Evolutionary conservation across 2,797 vertebrate species (phyloP), one percentile per base, ranked within the genome.

Genomic region (Sitta carolinensis): DNA sequence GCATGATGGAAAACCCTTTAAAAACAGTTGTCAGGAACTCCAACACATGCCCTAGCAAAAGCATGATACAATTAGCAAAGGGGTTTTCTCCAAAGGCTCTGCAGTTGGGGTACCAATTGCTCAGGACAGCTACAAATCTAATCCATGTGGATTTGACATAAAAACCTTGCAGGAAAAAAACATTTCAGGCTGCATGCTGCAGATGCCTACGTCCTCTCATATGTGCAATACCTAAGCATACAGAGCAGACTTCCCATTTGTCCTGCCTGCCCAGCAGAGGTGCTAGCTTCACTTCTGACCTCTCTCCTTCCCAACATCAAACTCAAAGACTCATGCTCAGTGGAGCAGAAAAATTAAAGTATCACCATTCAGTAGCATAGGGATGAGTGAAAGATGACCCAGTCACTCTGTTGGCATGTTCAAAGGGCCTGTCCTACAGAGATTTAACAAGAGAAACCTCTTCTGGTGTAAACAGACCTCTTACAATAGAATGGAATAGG

Each of bases 321-420:
- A 52, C 9, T 43, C 57, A 30, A 11, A 4, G 21, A 38, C 34
- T 26, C 30, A 21, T 43, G 79, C 67, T 64, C 81, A 38, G 57
- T 12, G 40, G 78, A 55, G 30, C 57, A 94, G 67, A 86, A 36
- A 67, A 86, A 59, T 18, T 16, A 2, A 58, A 73, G 32, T 11
- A 77, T 20, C 42, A 50, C 21, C 11, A 15, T 23, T 27, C 27
- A 16, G 27, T 7, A 36, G 38, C 0, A 0, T 15, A 80, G 30
- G 67, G 52, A 81, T 16, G 34, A 59, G 55, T 80, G 54, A 90
- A 93, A 74, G 87, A 87, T 85, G 72, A 66, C 61, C 59, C 76
- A 64, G 0, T 18, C 43, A 73, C 75, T 89, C 83, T 45, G 61
- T 48, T 7, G 21, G 66, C 26, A 73, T 38, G 6, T 29, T 64